Percentiles rank a stretch among this genome's conserved stretches.
phyloP scores from a whole-genome alignment of 2,113 vertebrate genomes.

The Neogobius melanostomus region DNA sequence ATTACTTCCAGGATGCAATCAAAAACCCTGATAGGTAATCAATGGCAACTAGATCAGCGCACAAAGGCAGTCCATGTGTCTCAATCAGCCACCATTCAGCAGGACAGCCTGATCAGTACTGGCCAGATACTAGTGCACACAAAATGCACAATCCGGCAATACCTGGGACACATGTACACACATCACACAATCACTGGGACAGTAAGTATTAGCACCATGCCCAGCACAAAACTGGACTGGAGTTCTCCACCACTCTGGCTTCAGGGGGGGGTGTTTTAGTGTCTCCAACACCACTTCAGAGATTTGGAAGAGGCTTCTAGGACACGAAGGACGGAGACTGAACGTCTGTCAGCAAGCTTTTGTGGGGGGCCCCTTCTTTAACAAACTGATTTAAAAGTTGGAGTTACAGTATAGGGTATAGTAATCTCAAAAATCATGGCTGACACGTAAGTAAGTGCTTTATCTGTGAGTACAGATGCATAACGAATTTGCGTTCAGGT shows the following conservation, averaged over 20 bases:
- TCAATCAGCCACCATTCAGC: constrained; percentile 76
- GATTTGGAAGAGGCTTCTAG: constrained; percentile 64
- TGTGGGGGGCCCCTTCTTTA: not conserved
- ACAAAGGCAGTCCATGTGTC: constrained; percentile 74
- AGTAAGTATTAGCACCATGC: constrained; percentile 26
- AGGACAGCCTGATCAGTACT: constrained; percentile 68
- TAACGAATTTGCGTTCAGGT: too few species aligned
- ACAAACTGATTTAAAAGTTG: not conserved
- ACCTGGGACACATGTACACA: constrained; percentile 32
- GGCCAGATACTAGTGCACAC: constrained; percentile 47
- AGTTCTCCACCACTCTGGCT: constrained; percentile 59
- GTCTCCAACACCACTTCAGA: constrained; percentile 58
- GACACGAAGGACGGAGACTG: constrained; percentile 70
- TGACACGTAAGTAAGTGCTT: too few species aligned
- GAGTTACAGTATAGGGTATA: not conserved
- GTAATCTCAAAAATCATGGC: not conserved
- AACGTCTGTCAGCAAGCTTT: not conserved
- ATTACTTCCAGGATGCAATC: constrained; percentile 80
- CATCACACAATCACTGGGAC: constrained; percentile 24
- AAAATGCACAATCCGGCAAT: constrained; percentile 30
- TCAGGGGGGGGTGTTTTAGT: constrained; percentile 51
- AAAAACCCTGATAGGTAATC: constrained; percentile 81
- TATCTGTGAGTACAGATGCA: too few species aligned
- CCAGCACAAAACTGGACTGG: constrained; percentile 48
- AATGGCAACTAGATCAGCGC: constrained; percentile 78